A percentile compares a stretch with the other conserved stretches of the same genome.
These are phyloP conservation scores for Syrista parreyssii DNA, from an alignment of 2,888 invertebrate genomes.

Conservation along the genomic window DNA sequence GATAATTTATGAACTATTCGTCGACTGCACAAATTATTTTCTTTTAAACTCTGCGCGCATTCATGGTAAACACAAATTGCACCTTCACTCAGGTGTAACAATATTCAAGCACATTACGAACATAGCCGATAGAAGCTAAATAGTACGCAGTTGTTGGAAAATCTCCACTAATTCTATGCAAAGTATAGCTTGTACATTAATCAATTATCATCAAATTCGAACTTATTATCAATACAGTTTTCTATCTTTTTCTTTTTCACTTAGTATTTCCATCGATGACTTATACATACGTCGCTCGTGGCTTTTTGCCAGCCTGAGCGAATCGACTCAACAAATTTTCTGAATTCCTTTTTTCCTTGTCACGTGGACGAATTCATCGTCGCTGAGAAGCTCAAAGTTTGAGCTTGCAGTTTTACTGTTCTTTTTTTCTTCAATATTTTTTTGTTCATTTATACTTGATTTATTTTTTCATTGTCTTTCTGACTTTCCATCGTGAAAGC, in stretches of 20 bases:
- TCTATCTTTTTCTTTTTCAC: slow-evolving; percentile 9
- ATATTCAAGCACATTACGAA: slow-evolving; percentile 50
- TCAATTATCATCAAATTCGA: slow-evolving; percentile 13
- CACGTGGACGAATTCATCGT: neutral
- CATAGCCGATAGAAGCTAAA: slow-evolving; percentile 49
- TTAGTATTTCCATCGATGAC: neutral
- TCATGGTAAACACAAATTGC: slow-evolving; percentile 18
- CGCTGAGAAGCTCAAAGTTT: neutral
- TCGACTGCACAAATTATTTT: neutral
- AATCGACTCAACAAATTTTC: neutral
- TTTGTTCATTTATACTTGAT: neutral
- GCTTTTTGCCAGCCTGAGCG: neutral
- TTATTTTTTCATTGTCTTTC: neutral
- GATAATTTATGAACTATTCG: neutral
- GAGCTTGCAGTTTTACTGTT: neutral
- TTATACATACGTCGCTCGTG: neutral
- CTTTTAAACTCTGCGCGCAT: neutral
- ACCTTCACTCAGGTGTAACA: slow-evolving; percentile 33
- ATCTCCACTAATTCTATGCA: slow-evolving; percentile 91
- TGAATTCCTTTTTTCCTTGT: neutral
- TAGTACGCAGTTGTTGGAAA: slow-evolving; percentile 76
- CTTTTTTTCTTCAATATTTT: neutral
- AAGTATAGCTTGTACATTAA: slow-evolving; percentile 86
- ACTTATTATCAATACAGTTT: slow-evolving; percentile 21
- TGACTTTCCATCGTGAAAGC: neutral